Evolutionary conservation across 2,888 invertebrate species (phyloP).

Genomic region (Trisateles emortualis): DNA sequence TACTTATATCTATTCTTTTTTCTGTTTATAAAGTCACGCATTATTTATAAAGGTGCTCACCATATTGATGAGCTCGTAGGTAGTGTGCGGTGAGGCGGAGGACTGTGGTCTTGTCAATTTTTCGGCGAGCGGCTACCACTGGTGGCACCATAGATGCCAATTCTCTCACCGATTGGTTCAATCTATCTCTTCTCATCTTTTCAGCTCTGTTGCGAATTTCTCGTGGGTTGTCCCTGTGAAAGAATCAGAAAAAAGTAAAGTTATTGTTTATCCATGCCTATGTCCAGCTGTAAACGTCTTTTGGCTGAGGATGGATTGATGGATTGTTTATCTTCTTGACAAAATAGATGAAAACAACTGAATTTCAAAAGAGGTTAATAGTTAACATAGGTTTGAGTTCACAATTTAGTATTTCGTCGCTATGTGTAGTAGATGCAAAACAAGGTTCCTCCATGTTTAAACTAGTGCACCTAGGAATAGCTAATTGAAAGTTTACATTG

Average conservation of each 20-base stretch:
- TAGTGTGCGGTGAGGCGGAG: constrained; percentile 94
- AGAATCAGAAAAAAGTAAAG: constrained; percentile 8
- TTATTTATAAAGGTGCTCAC: constrained; percentile 41
- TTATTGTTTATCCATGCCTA: too few relatives aligned
- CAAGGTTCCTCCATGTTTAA: constrained; percentile 9
- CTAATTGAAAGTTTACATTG: constrained; percentile 52
- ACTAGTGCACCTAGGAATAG: constrained; percentile 36
- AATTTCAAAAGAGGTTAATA: too few relatives aligned
- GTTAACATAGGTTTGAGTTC: too few relatives aligned
- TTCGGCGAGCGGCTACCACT: constrained; percentile 91
- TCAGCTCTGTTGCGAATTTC: constrained; percentile 95
- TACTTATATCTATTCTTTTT: too few relatives aligned
- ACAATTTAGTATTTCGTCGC: neutral
- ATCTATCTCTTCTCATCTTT: constrained; percentile 94
- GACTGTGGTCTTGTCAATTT: constrained; percentile 96
- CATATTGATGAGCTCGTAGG: constrained; percentile 90
- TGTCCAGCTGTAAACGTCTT: too few relatives aligned
- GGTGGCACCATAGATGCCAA: constrained; percentile 93
- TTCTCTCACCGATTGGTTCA: constrained; percentile 94
- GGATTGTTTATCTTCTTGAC: too few relatives aligned
- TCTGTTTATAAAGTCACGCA: neutral
- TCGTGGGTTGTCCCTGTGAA: constrained; percentile 79
- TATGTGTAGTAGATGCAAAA: neutral
- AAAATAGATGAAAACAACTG: too few relatives aligned
- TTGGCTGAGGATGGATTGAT: too few relatives aligned